Percentiles rank a stretch among this genome's conserved stretches.
Conservation (phyloP, 2,113 vertebrate species). For the Vulpes vulpes region DNA sequence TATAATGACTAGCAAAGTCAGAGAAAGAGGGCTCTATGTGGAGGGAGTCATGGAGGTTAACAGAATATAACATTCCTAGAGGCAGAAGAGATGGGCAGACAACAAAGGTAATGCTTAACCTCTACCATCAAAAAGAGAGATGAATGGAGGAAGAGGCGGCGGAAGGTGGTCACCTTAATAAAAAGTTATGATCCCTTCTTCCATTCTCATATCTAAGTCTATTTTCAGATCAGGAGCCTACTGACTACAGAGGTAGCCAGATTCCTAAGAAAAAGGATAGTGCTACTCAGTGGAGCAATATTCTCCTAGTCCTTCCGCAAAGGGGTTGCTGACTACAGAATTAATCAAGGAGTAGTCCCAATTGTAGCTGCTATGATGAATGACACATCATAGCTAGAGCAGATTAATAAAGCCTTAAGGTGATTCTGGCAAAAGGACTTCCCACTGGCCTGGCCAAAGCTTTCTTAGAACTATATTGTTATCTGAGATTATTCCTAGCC, state of each 20-base stretch:
- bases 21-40: not conserved
- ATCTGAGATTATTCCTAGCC: not conserved
- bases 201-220: not conserved
- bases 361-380: not conserved
- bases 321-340: not conserved
- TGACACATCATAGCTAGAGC: not conserved
- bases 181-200: not conserved
- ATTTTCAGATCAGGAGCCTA: slow-evolving; percentile 28
- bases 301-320: not conserved
- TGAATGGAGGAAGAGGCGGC: not conserved
- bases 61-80: not conserved
- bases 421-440: not conserved
- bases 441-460: not conserved
- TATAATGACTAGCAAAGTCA: not conserved
- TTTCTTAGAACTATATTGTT: not conserved
- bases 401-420: not conserved
- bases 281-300: not conserved
- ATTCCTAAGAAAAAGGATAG: not conserved
- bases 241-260: not conserved
- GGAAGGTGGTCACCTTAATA: not conserved
- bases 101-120: not conserved
- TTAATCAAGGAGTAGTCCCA: not conserved
- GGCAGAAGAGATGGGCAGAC: not conserved
- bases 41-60: not conserved
- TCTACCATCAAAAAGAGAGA: slow-evolving; percentile 5